Evolutionary conservation across 2,797 vertebrate genomes (phyloP).

Genomic region (Sebastes diploproa): DNA sequence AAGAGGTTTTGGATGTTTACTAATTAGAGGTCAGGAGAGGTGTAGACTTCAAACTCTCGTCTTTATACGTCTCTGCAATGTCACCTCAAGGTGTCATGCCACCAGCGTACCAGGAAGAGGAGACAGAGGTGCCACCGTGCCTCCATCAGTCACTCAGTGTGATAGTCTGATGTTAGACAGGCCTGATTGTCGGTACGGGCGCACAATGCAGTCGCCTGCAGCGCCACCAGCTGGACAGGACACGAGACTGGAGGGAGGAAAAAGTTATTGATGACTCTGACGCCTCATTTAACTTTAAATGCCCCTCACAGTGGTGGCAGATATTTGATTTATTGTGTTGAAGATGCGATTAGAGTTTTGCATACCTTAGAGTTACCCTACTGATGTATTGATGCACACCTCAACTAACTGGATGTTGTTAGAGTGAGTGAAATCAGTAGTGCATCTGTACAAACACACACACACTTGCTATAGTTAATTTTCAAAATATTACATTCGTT

Average conservation of each 20-base stretch:
- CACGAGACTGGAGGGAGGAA: neutral
- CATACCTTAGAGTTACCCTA: neutral
- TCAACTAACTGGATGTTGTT: neutral
- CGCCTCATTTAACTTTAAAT: neutral
- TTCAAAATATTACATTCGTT: too few relatives aligned
- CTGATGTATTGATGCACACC: neutral
- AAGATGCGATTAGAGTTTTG: neutral
- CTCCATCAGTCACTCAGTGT: constrained; percentile 12
- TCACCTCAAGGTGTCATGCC: constrained; percentile 24
- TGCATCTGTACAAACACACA: too few relatives aligned
- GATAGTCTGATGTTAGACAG: neutral
- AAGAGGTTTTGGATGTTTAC: constrained; percentile 44
- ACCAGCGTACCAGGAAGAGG: neutral
- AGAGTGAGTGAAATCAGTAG: neutral
- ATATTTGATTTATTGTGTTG: neutral
- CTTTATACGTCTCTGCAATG: constrained; percentile 1
- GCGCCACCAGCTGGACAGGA: constrained; percentile 26
- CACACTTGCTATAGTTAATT: too few relatives aligned
- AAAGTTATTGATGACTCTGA: neutral
- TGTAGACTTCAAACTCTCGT: neutral
- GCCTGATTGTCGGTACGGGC: neutral
- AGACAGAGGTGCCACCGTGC: neutral
- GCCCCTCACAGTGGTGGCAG: neutral
- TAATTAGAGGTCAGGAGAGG: constrained; percentile 51
- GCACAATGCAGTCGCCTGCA: neutral